A percentile compares a stretch with the other conserved stretches of the same genome.
These are phyloP conservation scores for Ganaspis brasiliensis DNA, from an alignment of 2,888 invertebrate genomes.

Conservation along the genomic window DNA sequence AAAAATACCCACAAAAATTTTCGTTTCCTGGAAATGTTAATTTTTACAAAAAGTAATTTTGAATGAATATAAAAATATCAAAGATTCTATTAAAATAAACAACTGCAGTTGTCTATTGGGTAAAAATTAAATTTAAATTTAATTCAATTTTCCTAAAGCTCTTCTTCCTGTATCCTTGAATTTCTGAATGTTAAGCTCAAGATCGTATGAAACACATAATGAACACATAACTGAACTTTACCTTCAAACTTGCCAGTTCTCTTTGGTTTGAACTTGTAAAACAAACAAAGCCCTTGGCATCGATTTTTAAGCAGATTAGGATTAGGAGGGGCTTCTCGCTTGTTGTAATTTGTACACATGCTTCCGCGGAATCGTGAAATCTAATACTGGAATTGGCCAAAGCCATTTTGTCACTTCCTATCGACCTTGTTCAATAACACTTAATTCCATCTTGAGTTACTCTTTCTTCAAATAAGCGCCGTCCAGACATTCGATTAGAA, in stretches of 20 bases:
- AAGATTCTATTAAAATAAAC: background rate
- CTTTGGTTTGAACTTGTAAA: conserved; percentile 26
- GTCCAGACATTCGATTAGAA: background rate
- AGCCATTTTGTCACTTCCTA: conserved; percentile 30
- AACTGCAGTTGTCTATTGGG: conserved; percentile 58
- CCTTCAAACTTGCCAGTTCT: conserved; percentile 28
- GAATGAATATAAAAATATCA: too few relatives aligned
- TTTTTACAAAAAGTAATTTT: too few relatives aligned
- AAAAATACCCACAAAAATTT: too few relatives aligned
- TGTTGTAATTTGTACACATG: conserved; percentile 36
- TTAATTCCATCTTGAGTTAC: background rate
- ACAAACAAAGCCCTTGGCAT: conserved; percentile 43
- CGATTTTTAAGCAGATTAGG: conserved; percentile 40
- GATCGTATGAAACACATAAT: conserved; percentile 18
- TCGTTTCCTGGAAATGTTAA: too few relatives aligned
- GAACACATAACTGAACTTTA: conserved; percentile 32
- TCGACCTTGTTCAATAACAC: conserved; percentile 24
- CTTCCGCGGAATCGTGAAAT: conserved; percentile 36
- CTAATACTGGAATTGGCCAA: conserved; percentile 32
- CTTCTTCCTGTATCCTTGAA: conserved; percentile 28
- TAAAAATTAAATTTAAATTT: background rate
- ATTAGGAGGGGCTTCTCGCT: conserved; percentile 41
- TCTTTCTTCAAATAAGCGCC: background rate
- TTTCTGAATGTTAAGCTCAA: conserved; percentile 28
- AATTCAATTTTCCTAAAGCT: conserved; percentile 2